Percentiles rank a stretch among this genome's conserved stretches.
These are phyloP conservation scores for Gymnorhina tibicen DNA, from an alignment of 2,113 vertebrate genomes.

Conservation along the genomic window DNA sequence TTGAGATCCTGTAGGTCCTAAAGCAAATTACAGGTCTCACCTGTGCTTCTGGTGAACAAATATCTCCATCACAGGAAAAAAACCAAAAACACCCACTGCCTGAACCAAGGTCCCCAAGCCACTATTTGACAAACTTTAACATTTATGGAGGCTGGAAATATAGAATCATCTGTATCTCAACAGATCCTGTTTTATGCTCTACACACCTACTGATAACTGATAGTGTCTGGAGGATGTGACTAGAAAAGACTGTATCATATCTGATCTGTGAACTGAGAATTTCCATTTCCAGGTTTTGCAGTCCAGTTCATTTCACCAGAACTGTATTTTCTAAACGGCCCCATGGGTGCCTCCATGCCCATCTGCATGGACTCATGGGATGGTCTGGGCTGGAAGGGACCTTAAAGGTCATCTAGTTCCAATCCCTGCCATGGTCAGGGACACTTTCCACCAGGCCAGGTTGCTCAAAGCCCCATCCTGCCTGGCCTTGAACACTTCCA, in stretches of 20 bases:
- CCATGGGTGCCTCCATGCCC: neutral
- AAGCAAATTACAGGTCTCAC: neutral
- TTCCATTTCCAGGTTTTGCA: neutral
- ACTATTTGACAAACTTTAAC: neutral
- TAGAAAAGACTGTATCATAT: neutral
- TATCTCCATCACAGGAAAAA: neutral
- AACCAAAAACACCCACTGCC: fast-evolving
- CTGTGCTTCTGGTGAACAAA: neutral
- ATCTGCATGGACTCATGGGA: neutral
- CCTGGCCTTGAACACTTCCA: neutral
- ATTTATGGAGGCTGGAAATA: neutral
- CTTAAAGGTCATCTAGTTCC: neutral
- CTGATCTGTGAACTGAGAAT: neutral
- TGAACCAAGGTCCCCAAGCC: neutral
- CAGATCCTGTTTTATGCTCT: neutral
- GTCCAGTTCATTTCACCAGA: neutral
- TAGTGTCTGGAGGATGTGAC: fast-evolving
- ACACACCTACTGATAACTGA: neutral
- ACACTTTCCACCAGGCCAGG: neutral
- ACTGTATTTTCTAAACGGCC: neutral
- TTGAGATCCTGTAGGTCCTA: neutral
- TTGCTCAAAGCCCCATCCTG: neutral
- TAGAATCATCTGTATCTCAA: neutral
- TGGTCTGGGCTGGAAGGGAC: neutral
- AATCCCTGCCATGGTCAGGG: neutral